A percentile compares a stretch with the other conserved stretches of the same genome.
Evolutionary conservation across 2,888 invertebrate species (phyloP).

Genomic region (Mamestra brassicae): DNA sequence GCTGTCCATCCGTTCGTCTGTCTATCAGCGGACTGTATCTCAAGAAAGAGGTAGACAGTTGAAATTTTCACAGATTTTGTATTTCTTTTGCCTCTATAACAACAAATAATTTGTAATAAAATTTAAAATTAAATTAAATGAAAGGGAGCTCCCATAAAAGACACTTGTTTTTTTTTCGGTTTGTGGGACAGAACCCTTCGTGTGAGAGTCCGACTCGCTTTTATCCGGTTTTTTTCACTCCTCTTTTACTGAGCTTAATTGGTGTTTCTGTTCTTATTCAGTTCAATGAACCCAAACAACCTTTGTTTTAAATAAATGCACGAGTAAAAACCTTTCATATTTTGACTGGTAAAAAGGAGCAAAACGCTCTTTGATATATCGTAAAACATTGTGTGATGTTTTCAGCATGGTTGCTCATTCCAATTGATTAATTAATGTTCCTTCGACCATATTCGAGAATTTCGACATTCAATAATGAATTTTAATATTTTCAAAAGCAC

Average conservation of each 20-base stretch:
- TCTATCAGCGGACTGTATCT: too few species aligned
- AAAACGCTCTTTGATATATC: conserved; percentile 13
- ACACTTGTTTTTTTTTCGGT: too few species aligned
- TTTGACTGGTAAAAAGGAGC: not conserved
- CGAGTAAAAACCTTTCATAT: not conserved
- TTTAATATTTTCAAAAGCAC: conserved; percentile 22
- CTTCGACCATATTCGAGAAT: conserved; percentile 3
- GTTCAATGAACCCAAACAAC: conserved; percentile 8
- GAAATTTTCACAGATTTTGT: too few species aligned
- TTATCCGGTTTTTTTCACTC: not conserved
- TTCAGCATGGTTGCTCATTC: conserved; percentile 6
- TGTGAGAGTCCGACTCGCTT: too few species aligned
- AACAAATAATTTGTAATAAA: too few species aligned
- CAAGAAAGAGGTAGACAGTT: too few species aligned
- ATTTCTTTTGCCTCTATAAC: too few species aligned
- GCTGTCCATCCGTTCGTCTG: too few species aligned
- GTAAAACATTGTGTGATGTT: conserved; percentile 8
- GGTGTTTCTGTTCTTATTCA: not conserved
- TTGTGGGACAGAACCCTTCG: too few species aligned
- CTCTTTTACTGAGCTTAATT: not conserved
- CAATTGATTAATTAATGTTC: conserved; percentile 26
- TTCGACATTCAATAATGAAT: conserved; percentile 4
- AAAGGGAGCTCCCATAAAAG: too few species aligned
- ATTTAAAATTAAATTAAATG: too few species aligned
- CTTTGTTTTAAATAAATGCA: not conserved